phyloP scores from a whole-genome alignment of 2,888 invertebrate genomes.

The Sisyra nigra region DNA sequence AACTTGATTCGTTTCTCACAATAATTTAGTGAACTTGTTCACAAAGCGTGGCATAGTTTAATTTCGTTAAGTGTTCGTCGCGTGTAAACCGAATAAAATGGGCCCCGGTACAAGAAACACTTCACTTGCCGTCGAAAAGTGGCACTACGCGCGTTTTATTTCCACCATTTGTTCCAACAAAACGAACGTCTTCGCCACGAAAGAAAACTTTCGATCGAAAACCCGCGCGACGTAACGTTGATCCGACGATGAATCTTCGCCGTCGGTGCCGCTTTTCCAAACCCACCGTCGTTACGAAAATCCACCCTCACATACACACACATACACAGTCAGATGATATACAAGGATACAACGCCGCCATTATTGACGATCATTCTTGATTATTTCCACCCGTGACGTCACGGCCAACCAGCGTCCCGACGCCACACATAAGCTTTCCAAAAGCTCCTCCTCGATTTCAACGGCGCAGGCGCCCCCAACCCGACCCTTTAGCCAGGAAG shows the following conservation, averaged over 20 bases:
- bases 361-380: conserved; percentile 32
- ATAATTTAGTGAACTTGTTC: conserved; percentile 2
- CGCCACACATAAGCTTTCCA: conserved; percentile 15
- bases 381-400: conserved; percentile 28
- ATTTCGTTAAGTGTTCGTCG: conserved; percentile 4
- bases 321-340: background rate
- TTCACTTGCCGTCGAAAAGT: background rate
- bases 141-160: conserved; percentile 2
- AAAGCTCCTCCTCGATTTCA: too few relatives aligned
- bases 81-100: too few relatives aligned
- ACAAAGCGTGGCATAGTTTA: conserved; percentile 2
- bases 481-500: too few relatives aligned
- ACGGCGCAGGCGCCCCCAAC: too few relatives aligned
- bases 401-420: conserved; percentile 25
- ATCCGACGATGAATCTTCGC: conserved; percentile 14
- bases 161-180: conserved; percentile 1
- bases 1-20: background rate
- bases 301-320: background rate
- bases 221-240: conserved; percentile 9
- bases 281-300: background rate
- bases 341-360: conserved; percentile 23
- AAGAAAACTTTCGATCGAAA: conserved; percentile 11
- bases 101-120: background rate
- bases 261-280: conserved; percentile 7
- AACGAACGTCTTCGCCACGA: conserved; percentile 3